These are phyloP conservation scores for Catocala fraxini DNA, from an alignment of 2,888 invertebrate genomes.

Conservation along the genomic window DNA sequence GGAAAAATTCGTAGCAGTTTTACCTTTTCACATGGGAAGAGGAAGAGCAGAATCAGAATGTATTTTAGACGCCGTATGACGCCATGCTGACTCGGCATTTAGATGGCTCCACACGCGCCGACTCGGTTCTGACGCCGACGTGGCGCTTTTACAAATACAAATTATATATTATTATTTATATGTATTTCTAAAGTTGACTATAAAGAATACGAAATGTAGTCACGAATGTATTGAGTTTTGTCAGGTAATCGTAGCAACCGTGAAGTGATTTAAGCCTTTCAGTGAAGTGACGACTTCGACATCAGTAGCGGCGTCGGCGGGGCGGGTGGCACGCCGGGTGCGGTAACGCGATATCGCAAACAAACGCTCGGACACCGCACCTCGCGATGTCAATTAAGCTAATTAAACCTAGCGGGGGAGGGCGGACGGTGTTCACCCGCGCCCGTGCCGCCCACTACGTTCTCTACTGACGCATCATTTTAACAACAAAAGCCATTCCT, in stretches of 20 bases:
- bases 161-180: conserved; percentile 45
- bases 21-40: conserved; percentile 72
- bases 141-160: conserved; percentile 56
- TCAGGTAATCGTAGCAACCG: background rate
- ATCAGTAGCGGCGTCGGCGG: conserved; percentile 50
- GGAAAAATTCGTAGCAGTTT: conserved; percentile 76
- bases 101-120: conserved; percentile 54
- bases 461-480: conserved; percentile 78
- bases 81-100: conserved; percentile 72
- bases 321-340: conserved; percentile 52
- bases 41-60: conserved; percentile 70
- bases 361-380: conserved; percentile 86
- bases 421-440: conserved; percentile 59
- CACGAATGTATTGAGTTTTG: background rate
- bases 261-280: conserved; percentile 45
- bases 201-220: conserved; percentile 3
- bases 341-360: conserved; percentile 84
- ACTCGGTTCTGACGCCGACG: conserved; percentile 54
- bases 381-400: conserved; percentile 87
- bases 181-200: conserved; percentile 11
- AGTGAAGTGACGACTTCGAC: conserved; percentile 19
- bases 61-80: conserved; percentile 73
- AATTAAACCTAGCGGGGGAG: conserved; percentile 84
- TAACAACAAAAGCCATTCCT: conserved; percentile 77
- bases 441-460: conserved; percentile 62